A percentile compares a stretch with the other conserved stretches of the same genome.
These are phyloP conservation scores for Otis tarda DNA, from an alignment of 2,113 vertebrate species.

Conservation along the genomic window DNA sequence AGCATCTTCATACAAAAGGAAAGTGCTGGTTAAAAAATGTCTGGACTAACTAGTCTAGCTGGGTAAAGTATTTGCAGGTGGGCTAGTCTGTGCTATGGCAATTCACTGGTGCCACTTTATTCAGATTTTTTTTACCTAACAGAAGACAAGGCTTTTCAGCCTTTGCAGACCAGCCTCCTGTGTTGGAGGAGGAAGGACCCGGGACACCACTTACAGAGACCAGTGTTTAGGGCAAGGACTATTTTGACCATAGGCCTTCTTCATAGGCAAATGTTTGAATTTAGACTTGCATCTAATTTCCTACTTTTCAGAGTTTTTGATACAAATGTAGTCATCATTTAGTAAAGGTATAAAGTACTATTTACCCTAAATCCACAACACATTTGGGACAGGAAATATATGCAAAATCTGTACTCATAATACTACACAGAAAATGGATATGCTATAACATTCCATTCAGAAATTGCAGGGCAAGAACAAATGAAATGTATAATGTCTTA, in stretches of 20 bases:
- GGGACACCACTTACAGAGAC: neutral
- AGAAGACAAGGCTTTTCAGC: neutral
- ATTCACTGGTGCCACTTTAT: neutral
- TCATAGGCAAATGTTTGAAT: neutral
- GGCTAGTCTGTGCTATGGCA: neutral
- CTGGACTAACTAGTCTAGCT: neutral
- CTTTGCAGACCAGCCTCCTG: neutral
- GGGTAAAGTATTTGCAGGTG: neutral
- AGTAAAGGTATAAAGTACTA: neutral
- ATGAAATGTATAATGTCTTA: neutral
- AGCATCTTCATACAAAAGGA: neutral
- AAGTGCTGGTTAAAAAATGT: neutral
- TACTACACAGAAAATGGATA: neutral
- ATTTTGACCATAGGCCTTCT: neutral
- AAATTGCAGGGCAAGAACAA: neutral
- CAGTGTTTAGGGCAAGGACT: neutral
- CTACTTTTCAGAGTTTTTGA: neutral
- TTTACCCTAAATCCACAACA: neutral
- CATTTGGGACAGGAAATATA: neutral
- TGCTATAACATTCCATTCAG: neutral
- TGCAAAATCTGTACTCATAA: fast-evolving
- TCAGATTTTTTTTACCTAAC: neutral
- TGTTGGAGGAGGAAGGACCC: neutral
- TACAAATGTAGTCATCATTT: neutral
- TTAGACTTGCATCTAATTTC: neutral